A percentile compares a stretch with the other conserved stretches of the same genome.
Conservation (phyloP, 2,888 invertebrate species). For the Phragmatobia fuliginosa region DNA sequence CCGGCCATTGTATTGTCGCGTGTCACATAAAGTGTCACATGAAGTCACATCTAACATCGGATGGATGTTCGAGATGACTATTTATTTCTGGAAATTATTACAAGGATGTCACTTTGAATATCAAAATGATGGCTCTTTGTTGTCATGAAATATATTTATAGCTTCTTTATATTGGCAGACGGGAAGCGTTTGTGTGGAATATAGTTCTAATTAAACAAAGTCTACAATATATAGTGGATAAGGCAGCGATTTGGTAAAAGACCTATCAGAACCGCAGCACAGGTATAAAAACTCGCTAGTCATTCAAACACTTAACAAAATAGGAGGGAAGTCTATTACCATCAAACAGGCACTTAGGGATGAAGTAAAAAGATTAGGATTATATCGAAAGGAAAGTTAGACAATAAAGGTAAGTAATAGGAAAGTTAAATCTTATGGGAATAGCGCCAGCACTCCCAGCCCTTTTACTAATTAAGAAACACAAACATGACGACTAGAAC, state of each 20-base stretch:
- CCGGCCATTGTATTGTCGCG: conserved; percentile 22
- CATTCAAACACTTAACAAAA: too few species aligned
- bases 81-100: conserved; percentile 19
- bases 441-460: too few species aligned
- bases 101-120: conserved; percentile 11
- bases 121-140: conserved; percentile 16
- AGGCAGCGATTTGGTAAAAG: background rate
- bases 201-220: background rate
- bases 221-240: background rate
- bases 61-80: conserved; percentile 14
- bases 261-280: too few species aligned
- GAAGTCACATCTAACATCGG: conserved; percentile 20
- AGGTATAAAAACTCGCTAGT: too few species aligned
- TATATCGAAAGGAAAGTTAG: too few species aligned
- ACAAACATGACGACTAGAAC: too few species aligned
- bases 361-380: too few species aligned
- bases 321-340: too few species aligned
- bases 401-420: too few species aligned
- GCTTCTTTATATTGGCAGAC: background rate
- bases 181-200: background rate
- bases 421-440: too few species aligned
- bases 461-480: too few species aligned
- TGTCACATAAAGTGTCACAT: conserved; percentile 34
- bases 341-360: too few species aligned
- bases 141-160: background rate